Conservation (phyloP, 1,140 invertebrate species). For the Lepidurus arcticus region DNA sequence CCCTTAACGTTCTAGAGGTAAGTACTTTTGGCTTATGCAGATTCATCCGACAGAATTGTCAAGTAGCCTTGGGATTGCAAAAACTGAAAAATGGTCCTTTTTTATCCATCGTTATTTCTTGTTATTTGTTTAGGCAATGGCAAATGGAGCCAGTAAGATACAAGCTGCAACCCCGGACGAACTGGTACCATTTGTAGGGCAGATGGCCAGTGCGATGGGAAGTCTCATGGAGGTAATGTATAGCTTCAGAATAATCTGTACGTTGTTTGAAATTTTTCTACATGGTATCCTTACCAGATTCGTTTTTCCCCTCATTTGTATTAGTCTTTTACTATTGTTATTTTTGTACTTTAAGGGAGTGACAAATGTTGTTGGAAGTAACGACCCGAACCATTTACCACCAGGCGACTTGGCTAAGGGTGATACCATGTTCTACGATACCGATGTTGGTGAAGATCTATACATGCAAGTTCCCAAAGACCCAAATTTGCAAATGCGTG, state of each 20-base stretch:
- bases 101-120: background rate
- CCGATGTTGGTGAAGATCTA: constrained; percentile 32
- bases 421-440: constrained; percentile 28
- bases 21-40: background rate
- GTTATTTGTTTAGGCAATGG: background rate
- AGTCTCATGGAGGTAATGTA: constrained; percentile 24
- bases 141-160: background rate
- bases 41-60: too few relatives aligned
- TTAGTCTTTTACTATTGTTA: background rate
- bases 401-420: constrained; percentile 12
- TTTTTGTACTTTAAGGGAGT: constrained; percentile 23
- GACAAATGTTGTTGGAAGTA: background rate
- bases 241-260: background rate
- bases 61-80: too few relatives aligned
- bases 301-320: background rate
- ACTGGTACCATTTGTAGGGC: constrained; percentile 26
- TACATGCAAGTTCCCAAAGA: constrained; percentile 29
- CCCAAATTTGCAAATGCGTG: constrained; percentile 22
- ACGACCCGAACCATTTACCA: constrained; percentile 23
- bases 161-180: constrained; percentile 1
- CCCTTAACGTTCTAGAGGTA: background rate
- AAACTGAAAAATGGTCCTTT: too few relatives aligned
- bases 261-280: background rate
- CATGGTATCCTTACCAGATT: background rate
- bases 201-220: constrained; percentile 24